Conservation (phyloP, 1,140 invertebrate genomes). For the Leptinotarsa texana region DNA sequence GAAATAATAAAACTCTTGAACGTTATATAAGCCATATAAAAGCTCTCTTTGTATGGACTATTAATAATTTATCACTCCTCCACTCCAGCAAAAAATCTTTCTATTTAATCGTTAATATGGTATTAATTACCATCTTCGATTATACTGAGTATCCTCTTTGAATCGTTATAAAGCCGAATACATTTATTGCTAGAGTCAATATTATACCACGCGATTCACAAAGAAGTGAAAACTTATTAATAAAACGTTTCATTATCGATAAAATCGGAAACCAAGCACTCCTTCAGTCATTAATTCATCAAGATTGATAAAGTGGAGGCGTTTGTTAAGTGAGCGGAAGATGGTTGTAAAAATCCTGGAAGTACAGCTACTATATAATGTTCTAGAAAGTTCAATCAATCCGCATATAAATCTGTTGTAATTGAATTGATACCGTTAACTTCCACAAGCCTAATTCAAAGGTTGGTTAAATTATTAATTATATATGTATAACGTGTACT, state of each 20-base stretch:
- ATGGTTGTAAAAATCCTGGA: background rate
- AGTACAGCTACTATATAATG: no score
- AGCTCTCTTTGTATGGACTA: background rate
- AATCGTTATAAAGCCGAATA: background rate
- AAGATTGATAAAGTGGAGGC: background rate
- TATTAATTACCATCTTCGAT: background rate
- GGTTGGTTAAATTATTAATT: no score
- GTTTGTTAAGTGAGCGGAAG: constrained; percentile 7
- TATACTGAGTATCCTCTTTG: background rate
- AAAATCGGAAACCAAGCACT: background rate
- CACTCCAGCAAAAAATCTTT: background rate
- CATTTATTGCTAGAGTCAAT: background rate
- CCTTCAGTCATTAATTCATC: background rate
- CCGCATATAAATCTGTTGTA: no score
- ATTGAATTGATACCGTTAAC: no score
- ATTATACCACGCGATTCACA: background rate
- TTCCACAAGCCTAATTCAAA: no score
- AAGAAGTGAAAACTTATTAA: background rate
- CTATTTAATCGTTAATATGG: background rate
- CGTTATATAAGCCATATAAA: background rate
- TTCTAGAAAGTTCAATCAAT: no score
- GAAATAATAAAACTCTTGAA: background rate
- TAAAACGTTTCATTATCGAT: background rate
- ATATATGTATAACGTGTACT: no score
- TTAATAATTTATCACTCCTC: constrained; percentile 1